phyloP scores from a whole-genome alignment of 2,113 vertebrate genomes.

The Sapayoa aenigma region DNA sequence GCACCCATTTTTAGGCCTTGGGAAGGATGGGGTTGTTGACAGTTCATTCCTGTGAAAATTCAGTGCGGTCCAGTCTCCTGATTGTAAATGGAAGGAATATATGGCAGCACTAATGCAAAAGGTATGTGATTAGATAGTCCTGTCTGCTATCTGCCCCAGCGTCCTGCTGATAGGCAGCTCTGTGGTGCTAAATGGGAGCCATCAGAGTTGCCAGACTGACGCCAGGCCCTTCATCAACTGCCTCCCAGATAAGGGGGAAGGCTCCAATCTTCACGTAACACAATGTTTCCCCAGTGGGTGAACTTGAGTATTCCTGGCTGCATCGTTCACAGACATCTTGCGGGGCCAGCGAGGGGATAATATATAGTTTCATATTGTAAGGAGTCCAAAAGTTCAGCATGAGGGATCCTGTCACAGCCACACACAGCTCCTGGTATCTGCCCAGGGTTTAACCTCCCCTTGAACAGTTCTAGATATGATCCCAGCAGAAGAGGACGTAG shows the following conservation, averaged over 20 bases:
- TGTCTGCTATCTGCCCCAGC: conserved; percentile 51
- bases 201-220: conserved; percentile 82
- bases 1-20: conserved; percentile 73
- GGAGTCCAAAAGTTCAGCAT: neutral
- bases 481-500: neutral
- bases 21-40: conserved; percentile 81
- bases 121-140: conserved; percentile 70
- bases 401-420: neutral
- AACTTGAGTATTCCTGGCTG: conserved; percentile 51
- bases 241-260: conserved; percentile 77
- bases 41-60: conserved; percentile 81
- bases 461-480: neutral
- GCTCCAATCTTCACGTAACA: conserved; percentile 15
- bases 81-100: conserved; percentile 43
- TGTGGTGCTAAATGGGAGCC: conserved; percentile 79
- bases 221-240: conserved; percentile 78
- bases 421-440: rapidly evolving
- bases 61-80: conserved; percentile 49
- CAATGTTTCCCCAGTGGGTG: conserved; percentile 33
- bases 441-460: neutral
- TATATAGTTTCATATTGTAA: neutral
- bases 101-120: conserved; percentile 58
- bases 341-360: conserved; percentile 6
- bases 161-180: conserved; percentile 87
- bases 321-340: conserved; percentile 35